A percentile compares a stretch with the other conserved stretches of the same genome.
phyloP scores from a whole-genome alignment of 1,140 invertebrate species.

The Euborellia annulipes region DNA sequence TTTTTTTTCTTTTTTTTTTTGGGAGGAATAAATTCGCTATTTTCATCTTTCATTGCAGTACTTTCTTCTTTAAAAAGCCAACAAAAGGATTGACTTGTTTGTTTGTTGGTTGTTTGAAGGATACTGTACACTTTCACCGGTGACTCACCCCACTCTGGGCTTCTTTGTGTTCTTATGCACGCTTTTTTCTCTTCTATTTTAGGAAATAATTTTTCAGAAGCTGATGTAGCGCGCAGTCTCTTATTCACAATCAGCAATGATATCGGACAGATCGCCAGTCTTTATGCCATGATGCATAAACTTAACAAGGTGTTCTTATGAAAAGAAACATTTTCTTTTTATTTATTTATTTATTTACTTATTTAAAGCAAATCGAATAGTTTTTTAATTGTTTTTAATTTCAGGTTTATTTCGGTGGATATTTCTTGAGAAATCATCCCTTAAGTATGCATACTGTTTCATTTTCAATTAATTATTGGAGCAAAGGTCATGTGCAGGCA shows the following conservation, averaged over 20 bases:
- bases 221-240: constrained; percentile 53
- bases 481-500: constrained; percentile 49
- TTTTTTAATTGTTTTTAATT: constrained; percentile 14
- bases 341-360: too few relatives aligned
- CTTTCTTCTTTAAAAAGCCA: neutral
- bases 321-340: too few relatives aligned
- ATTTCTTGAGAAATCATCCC: constrained; percentile 58
- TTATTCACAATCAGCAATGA: constrained; percentile 61
- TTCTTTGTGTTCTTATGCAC: too few relatives aligned
- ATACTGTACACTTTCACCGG: too few relatives aligned
- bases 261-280: constrained; percentile 57
- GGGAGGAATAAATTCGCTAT: neutral
- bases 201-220: constrained; percentile 28
- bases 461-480: constrained; percentile 63
- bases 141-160: too few relatives aligned
- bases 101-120: constrained; percentile 8
- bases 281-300: constrained; percentile 50
- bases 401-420: constrained; percentile 59
- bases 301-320: constrained; percentile 30
- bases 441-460: constrained; percentile 60
- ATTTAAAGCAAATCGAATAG: too few relatives aligned
- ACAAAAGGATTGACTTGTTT: neutral
- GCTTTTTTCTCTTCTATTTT: too few relatives aligned
- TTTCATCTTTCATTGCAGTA: neutral
- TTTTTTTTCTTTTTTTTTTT: constrained; percentile 1